Percentiles rank a stretch among this genome's conserved stretches.
phyloP scores from a whole-genome alignment of 1,140 invertebrate species.

The Heliconius hewitsoni region DNA sequence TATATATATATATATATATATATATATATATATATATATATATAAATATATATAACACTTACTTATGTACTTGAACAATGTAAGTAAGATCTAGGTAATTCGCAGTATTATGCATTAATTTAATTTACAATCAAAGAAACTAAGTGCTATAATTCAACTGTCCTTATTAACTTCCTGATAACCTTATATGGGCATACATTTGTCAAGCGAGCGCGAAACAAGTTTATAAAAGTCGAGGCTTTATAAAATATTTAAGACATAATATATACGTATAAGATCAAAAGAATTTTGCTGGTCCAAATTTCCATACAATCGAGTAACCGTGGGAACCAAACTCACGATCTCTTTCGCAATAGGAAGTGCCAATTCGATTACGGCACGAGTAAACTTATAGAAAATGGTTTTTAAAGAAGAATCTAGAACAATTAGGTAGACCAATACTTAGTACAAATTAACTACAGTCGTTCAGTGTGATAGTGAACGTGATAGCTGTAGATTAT shows the following conservation, averaged over 20 bases:
- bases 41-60: too few species aligned
- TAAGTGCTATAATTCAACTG: background rate
- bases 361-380: background rate
- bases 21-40: too few species aligned
- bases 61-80: too few species aligned
- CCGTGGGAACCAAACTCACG: background rate
- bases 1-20: too few species aligned
- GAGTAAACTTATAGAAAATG: background rate
- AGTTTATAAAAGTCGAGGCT: constrained; percentile 11
- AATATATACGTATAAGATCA: background rate
- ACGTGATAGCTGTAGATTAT: too few species aligned
- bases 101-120: background rate
- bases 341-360: background rate
- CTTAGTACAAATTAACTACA: too few species aligned
- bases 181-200: background rate
- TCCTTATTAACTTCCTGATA: constrained; percentile 9
- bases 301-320: background rate
- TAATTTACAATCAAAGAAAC: background rate
- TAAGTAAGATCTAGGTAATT: background rate
- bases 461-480: too few species aligned
- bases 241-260: background rate
- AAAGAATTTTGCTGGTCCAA: background rate
- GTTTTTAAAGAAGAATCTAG: background rate
- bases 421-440: too few species aligned
- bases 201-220: background rate